These are phyloP conservation scores for Eidolon dupreanum DNA, from an alignment of 2,797 vertebrate species.

Conservation along the genomic window DNA sequence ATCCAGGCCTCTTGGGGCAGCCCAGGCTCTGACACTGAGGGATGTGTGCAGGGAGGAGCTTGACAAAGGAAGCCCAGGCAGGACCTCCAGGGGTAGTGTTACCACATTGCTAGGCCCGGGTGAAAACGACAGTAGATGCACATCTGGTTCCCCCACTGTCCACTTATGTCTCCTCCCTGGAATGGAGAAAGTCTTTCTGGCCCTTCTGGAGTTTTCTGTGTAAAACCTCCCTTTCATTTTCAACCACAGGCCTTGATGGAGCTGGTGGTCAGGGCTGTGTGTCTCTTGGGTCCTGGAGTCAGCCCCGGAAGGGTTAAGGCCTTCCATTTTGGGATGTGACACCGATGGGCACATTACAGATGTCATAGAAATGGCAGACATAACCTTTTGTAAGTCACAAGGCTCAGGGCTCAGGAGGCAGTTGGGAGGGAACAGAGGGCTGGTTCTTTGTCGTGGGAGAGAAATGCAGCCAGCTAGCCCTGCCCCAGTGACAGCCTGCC, in stretches of 20 bases:
- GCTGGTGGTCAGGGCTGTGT: not conserved
- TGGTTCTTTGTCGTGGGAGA: not conserved
- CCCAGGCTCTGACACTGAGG: not conserved
- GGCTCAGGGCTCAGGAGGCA: not conserved
- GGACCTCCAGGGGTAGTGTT: not conserved
- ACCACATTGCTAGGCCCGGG: not conserved
- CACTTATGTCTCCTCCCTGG: not conserved
- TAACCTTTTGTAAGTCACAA: slow-evolving; percentile 83
- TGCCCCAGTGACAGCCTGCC: not conserved
- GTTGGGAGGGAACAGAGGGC: not conserved
- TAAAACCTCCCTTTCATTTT: not conserved
- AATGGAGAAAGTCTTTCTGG: not conserved
- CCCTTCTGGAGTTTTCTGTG: not conserved
- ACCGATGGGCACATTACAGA: slow-evolving; percentile 84
- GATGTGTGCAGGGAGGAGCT: not conserved
- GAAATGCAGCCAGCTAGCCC: not conserved
- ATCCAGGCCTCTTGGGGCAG: not conserved
- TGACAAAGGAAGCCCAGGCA: not conserved
- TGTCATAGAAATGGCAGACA: slow-evolving; percentile 86
- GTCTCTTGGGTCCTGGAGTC: not conserved
- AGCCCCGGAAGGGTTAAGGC: slow-evolving; percentile 83
- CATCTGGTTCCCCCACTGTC: not conserved
- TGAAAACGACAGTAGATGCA: not conserved
- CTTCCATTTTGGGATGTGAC: slow-evolving; percentile 89
- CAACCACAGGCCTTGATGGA: not conserved